Base-by-base conservation (phyloP, 2,888 invertebrate genomes). In the Esperia sulphurella region DNA sequence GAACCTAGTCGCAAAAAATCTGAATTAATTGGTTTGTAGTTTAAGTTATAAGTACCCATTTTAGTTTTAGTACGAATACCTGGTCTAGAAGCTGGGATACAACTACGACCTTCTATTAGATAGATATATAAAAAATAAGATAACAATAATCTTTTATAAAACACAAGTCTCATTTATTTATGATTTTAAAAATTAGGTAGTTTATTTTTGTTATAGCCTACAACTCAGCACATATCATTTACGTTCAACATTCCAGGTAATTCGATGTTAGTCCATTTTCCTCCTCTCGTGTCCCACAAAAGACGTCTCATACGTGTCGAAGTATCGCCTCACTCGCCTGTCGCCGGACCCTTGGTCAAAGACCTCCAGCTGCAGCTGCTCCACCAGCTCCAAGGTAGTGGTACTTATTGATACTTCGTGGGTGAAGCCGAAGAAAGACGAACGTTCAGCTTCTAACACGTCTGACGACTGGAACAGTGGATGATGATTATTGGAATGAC, bases 371-470 rank as follows among this genome's bases (percentile, higher is more conserved):
- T 62, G 56, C 3, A 86, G 56, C 48, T 76, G 68, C 31, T 77
- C 65, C 1, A 79, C 65, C 29, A 79, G 50, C 14, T 84, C 81
- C 43, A 71, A 1, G 0, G 79, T 82, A 6, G 55, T 58, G 0
- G 54, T 45, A 44, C 78, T 79, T 12, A 85, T 54, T 8, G 41
- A 10, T 0, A 76, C 54, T 49, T 76, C 78, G 31, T 68, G 75
- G 0, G 75, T 69, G 49, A 77, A 68, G 0, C 85, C 82, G 52
- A 85, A 69, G 64, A 82, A 85, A 1, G 81, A 71, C 0, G 74
- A 59, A 7, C 78, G 71, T 51, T 84, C 82, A 0, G 60, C 54
- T 37, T 82, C 83, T 31, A 83, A 51, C 5, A 75, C 48, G 46
- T 80, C 71, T 14, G 71, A 53, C 10, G 48, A 53, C 83, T 83